These are phyloP conservation scores for Acrobasis consociella DNA, from an alignment of 2,888 invertebrate species.

Conservation along the genomic window DNA sequence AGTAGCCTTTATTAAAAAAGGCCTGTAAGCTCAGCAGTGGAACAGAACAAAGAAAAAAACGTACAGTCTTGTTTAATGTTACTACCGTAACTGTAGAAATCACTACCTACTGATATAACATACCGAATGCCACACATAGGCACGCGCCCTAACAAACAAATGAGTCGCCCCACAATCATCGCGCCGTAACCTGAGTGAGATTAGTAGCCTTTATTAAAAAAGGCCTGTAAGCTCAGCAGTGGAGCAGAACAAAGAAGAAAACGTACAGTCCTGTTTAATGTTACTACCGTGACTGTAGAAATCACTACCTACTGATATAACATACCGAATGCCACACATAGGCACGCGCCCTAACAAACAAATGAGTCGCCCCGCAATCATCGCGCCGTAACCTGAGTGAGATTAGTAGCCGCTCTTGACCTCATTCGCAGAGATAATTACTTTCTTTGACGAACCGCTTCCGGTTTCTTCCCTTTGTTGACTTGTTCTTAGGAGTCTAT, in stretches of 20 bases:
- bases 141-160: neutral
- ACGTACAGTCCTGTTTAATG: neutral
- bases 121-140: neutral
- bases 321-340: neutral
- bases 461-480: neutral
- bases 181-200: neutral
- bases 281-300: too few relatives aligned
- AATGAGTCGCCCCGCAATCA: neutral
- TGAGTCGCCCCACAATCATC: neutral
- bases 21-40: neutral
- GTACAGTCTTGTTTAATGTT: neutral
- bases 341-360: neutral
- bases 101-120: neutral
- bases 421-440: constrained; percentile 23
- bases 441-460: constrained; percentile 15
- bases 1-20: neutral
- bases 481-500: neutral
- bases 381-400: neutral
- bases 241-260: neutral
- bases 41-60: neutral
- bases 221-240: neutral
- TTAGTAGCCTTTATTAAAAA: neutral
- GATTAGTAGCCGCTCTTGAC: constrained; percentile 21
- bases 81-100: too few relatives aligned
- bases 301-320: neutral